phyloP scores from a whole-genome alignment of 2,797 vertebrate genomes.

The Kryptolebias ocellatus region DNA sequence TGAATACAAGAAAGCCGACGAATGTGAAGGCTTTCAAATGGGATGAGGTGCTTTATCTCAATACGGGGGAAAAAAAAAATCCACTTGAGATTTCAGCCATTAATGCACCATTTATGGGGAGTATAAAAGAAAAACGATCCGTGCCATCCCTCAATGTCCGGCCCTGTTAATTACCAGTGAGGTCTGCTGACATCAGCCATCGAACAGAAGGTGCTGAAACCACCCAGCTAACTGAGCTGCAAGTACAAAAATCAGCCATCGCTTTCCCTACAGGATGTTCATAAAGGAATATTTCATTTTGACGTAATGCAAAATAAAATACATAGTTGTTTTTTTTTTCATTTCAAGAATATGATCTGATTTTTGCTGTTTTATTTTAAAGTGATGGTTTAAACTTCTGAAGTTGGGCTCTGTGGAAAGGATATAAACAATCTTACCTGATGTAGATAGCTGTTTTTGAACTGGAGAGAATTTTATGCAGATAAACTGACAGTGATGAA shows the following conservation, averaged over 20 bases:
- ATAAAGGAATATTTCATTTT: slow-evolving; percentile 10
- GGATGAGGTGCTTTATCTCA: slow-evolving; percentile 43
- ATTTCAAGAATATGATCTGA: background rate
- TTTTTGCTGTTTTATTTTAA: no score
- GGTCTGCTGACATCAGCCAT: slow-evolving; percentile 78
- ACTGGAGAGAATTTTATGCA: no score
- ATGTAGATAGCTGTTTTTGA: no score
- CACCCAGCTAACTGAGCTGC: slow-evolving; percentile 24
- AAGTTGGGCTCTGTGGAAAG: no score
- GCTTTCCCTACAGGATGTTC: slow-evolving; percentile 8
- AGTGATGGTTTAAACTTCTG: no score
- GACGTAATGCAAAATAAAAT: background rate
- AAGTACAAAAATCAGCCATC: background rate
- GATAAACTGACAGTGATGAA: no score
- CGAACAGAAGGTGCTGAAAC: slow-evolving; percentile 36
- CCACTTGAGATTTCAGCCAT: slow-evolving; percentile 77
- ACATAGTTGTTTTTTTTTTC: no score
- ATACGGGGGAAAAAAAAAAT: slow-evolving; percentile 34
- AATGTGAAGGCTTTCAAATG: slow-evolving; percentile 18
- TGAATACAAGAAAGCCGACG: slow-evolving; percentile 5
- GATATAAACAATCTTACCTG: no score
- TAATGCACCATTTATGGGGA: slow-evolving; percentile 72
- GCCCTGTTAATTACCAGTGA: slow-evolving; percentile 72
- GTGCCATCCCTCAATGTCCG: slow-evolving; percentile 63
- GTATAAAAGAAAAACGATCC: slow-evolving; percentile 77